A percentile compares a stretch with the other conserved stretches of the same genome.
Conservation (phyloP, 2,113 vertebrate genomes). For the Cephalopterus ornatus region DNA sequence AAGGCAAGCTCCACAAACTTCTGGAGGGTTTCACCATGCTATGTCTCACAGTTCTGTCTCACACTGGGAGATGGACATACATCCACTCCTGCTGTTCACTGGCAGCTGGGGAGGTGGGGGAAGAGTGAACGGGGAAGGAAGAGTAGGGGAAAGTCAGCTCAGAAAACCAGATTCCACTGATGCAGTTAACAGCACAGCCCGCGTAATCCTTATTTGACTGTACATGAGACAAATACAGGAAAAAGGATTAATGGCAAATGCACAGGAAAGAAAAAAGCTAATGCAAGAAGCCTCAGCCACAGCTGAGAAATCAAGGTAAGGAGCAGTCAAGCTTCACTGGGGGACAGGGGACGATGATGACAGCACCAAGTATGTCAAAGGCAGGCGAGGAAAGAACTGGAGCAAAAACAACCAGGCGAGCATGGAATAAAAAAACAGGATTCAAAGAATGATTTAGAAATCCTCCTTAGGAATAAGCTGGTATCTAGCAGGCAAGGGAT, state of each 20-base stretch:
- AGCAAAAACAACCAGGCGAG: neutral
- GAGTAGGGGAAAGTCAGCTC: neutral
- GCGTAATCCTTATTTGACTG: neutral
- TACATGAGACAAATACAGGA: neutral
- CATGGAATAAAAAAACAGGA: neutral
- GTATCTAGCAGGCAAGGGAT: neutral
- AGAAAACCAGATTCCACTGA: neutral
- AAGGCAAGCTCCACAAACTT: neutral
- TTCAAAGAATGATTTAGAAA: neutral
- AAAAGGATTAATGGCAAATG: neutral
- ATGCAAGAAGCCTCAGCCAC: neutral
- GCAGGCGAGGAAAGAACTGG: neutral
- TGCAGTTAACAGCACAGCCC: neutral
- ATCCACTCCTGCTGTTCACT: neutral
- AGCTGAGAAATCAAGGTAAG: neutral
- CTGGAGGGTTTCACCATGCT: neutral
- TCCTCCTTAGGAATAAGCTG: neutral
- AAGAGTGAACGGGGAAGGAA: neutral
- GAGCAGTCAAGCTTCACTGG: neutral
- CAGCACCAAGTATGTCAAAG: neutral
- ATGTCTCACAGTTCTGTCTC: neutral
- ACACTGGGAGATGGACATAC: neutral
- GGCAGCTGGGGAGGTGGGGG: neutral
- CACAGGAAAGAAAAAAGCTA: neutral
- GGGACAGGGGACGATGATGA: rapidly evolving